Conservation (phyloP, 2,888 invertebrate species). For the Spodoptera picta region DNA sequence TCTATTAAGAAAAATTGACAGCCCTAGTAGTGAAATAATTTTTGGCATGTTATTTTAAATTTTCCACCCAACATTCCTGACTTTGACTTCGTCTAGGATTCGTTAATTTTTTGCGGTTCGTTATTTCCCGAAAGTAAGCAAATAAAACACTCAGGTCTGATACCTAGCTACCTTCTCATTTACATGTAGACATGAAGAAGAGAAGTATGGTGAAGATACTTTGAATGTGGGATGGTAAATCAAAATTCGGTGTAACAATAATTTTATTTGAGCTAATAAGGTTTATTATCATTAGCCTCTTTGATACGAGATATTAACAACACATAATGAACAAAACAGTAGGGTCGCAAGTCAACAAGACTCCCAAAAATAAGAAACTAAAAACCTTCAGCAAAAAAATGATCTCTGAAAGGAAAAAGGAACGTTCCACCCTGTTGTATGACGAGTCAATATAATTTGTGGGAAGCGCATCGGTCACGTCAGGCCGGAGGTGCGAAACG, state of each 20-base stretch:
- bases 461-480: conserved; percentile 44
- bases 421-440: neutral
- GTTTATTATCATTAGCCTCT: too few relatives aligned
- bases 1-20: conserved; percentile 14
- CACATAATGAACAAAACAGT: neutral
- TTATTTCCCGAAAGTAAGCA: conserved; percentile 30
- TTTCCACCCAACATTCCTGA: conserved; percentile 35
- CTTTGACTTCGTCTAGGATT: conserved; percentile 36
- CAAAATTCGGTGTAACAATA: too few relatives aligned
- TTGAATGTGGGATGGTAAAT: too few relatives aligned
- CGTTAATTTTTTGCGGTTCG: conserved; percentile 39
- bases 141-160: conserved; percentile 13
- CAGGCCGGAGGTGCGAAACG: conserved; percentile 66
- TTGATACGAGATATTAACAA: neutral
- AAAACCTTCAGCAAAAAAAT: neutral
- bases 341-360: neutral
- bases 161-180: too few relatives aligned
- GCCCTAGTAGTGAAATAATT: conserved; percentile 38
- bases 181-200: too few relatives aligned
- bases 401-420: neutral
- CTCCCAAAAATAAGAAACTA: neutral
- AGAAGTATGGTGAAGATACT: too few relatives aligned
- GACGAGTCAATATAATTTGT: conserved; percentile 42
- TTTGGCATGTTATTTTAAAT: conserved; percentile 48
- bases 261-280: too few relatives aligned